phyloP scores from a whole-genome alignment of 2,113 vertebrate genomes.

The Eclectus roratus region DNA sequence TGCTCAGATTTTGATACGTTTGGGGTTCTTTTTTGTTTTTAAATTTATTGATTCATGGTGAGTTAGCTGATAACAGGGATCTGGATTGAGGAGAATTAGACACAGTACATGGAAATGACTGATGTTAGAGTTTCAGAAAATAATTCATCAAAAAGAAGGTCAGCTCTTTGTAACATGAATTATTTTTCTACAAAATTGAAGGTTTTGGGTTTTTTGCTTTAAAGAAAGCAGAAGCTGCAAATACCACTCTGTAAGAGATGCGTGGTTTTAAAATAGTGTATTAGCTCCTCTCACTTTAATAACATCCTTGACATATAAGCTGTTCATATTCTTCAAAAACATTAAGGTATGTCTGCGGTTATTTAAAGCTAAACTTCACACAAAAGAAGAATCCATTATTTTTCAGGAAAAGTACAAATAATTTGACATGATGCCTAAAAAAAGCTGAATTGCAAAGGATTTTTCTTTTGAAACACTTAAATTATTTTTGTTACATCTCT shows the following conservation, averaged over 20 bases:
- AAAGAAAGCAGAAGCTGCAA: background rate
- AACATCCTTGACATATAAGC: conserved; percentile 12
- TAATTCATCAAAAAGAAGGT: background rate
- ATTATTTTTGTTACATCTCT: conserved; percentile 48
- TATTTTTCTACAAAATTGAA: background rate
- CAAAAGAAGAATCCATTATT: conserved; percentile 43
- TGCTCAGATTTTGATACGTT: background rate
- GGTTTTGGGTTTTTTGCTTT: background rate
- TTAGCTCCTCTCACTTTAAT: conserved; percentile 17
- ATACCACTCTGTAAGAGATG: background rate
- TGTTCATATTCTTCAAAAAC: conserved; percentile 17
- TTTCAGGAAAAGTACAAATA: conserved; percentile 50
- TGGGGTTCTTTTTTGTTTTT: background rate
- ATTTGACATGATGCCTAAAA: conserved; percentile 30
- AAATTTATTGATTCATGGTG: background rate
- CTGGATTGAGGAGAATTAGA: background rate
- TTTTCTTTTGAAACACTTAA: conserved; percentile 36
- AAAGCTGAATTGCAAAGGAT: conserved; percentile 2
- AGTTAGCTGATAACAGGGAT: background rate
- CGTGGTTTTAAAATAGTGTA: background rate
- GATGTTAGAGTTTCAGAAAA: background rate
- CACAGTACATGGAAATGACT: background rate
- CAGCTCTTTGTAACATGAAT: background rate
- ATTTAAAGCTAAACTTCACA: conserved; percentile 46
- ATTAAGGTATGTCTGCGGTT: conserved; percentile 4